Conservation (phyloP, 2,113 vertebrate species). For the Sus scrofa region DNA sequence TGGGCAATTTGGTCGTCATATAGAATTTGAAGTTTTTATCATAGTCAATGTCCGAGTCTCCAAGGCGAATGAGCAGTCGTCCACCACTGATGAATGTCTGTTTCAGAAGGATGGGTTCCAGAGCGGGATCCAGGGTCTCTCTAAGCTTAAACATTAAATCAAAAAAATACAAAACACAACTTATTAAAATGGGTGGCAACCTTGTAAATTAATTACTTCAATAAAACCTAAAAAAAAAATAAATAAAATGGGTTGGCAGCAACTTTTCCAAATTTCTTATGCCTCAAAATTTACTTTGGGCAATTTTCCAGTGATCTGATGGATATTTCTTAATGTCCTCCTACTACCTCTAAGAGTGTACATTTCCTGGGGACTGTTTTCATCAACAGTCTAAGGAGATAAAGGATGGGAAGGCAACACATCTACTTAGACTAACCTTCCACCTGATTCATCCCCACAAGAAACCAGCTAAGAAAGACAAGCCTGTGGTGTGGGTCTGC, state of each 20-base stretch:
- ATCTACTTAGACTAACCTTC: not conserved
- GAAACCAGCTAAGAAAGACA: not conserved
- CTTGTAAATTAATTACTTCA: too few species aligned
- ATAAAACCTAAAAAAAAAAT: too few species aligned
- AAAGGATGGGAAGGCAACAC: not conserved
- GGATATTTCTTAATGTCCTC: not conserved
- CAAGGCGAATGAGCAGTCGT: conserved; percentile 91
- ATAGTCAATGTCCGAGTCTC: conserved; percentile 94
- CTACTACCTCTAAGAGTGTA: not conserved
- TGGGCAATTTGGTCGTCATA: conserved; percentile 95
- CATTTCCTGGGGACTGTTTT: not conserved
- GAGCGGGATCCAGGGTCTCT: conserved; percentile 91
- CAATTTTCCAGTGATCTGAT: not conserved
- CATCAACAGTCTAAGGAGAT: not conserved
- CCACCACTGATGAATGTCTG: conserved; percentile 92
- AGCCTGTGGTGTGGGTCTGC: not conserved
- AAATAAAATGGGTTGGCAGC: not conserved
- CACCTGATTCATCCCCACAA: not conserved
- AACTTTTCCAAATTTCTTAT: not conserved
- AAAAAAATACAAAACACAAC: not conserved
- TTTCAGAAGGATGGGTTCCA: conserved; percentile 93
- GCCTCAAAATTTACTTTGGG: not conserved
- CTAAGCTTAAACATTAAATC: conserved; percentile 87
- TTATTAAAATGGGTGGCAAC: too few species aligned
- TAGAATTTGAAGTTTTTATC: conserved; percentile 93